These are phyloP conservation scores for Euura saliciscinereae DNA, from an alignment of 1,140 invertebrate species.

Conservation along the genomic window DNA sequence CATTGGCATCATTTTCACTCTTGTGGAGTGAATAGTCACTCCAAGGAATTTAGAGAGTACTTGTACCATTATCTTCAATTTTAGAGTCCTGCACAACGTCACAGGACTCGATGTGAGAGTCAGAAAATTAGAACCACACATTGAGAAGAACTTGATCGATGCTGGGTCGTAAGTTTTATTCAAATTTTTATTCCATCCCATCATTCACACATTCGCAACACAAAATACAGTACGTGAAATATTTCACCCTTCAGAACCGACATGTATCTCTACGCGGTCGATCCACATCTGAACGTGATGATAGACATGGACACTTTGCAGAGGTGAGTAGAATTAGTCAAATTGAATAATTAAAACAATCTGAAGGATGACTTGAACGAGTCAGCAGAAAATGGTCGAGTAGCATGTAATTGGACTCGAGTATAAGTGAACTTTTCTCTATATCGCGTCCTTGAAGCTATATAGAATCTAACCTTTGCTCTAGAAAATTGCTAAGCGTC, in stretches of 20 bases:
- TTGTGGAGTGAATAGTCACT: no score
- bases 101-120: slow-evolving; percentile 80
- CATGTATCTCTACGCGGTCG: slow-evolving; percentile 83
- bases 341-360: neutral
- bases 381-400: neutral
- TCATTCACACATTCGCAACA: neutral
- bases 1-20: no score
- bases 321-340: slow-evolving; percentile 63
- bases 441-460: no score
- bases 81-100: slow-evolving; percentile 68
- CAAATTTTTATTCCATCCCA: slow-evolving; percentile 19
- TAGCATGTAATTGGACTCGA: neutral
- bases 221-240: slow-evolving; percentile 5
- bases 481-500: no score
- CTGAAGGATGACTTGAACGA: no score
- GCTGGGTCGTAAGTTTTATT: slow-evolving; percentile 69
- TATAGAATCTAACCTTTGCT: no score
- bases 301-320: slow-evolving; percentile 80
- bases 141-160: slow-evolving; percentile 64
- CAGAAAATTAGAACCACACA: slow-evolving; percentile 77
- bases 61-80: slow-evolving; percentile 10
- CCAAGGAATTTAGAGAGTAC: no score
- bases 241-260: slow-evolving; percentile 70
- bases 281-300: slow-evolving; percentile 78
- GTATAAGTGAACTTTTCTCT: no score